Conservation (phyloP, 2,888 invertebrate genomes). For the Hypsopygia costalis region DNA sequence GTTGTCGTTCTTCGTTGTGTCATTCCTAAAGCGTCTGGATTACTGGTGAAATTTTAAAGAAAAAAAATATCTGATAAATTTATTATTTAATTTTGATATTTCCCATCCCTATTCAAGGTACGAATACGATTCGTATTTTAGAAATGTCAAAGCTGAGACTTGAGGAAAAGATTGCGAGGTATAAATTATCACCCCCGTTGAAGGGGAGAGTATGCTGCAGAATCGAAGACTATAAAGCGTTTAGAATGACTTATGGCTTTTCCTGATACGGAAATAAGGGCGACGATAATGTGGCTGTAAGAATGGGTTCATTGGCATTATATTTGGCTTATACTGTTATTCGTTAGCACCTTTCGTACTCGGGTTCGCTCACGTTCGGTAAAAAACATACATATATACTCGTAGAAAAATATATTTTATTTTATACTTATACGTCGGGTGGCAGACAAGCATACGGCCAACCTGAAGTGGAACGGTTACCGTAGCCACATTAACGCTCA, state of each 20-base stretch:
- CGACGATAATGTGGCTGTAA: constrained; percentile 1
- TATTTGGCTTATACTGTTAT: neutral
- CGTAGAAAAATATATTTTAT: too few relatives aligned
- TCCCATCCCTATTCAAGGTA: constrained; percentile 12
- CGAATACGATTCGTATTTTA: constrained; percentile 53
- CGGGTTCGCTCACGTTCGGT: too few relatives aligned
- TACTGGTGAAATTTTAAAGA: too few relatives aligned
- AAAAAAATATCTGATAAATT: too few relatives aligned
- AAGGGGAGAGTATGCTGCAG: constrained; percentile 14
- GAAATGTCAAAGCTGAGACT: constrained; percentile 48
- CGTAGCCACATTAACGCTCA: too few relatives aligned
- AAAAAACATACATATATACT: too few relatives aligned
- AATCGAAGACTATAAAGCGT: constrained; percentile 17
- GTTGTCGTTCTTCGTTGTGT: too few relatives aligned
- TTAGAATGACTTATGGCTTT: constrained; percentile 15
- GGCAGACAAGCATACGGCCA: too few relatives aligned
- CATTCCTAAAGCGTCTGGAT: too few relatives aligned
- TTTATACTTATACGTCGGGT: too few relatives aligned
- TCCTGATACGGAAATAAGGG: constrained; percentile 4
- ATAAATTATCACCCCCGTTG: constrained; percentile 31
- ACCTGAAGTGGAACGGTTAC: too few relatives aligned
- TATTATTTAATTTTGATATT: neutral
- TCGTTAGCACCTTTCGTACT: too few relatives aligned
- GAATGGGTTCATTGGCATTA: neutral
- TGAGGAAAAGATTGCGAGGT: constrained; percentile 40